Conservation (phyloP, 2,888 invertebrate species). For the Corbicula japonica region DNA sequence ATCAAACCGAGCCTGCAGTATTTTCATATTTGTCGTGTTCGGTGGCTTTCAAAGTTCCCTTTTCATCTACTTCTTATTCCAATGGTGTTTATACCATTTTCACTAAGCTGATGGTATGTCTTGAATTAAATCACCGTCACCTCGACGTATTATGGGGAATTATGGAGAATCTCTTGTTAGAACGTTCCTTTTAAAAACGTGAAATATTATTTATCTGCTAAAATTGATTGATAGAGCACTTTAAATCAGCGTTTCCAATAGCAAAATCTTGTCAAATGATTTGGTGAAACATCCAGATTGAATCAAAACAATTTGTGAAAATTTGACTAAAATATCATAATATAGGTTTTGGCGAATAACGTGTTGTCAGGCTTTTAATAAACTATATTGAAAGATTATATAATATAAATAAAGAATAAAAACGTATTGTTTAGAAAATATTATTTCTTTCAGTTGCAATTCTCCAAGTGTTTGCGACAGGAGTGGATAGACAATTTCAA, state of each 20-base stretch:
- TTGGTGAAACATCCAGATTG: background rate
- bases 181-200: background rate
- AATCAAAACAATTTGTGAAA: background rate
- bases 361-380: background rate
- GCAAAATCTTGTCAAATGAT: background rate
- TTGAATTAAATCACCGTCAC: too few relatives aligned
- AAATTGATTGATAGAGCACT: background rate
- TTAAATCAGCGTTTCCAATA: background rate
- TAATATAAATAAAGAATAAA: background rate
- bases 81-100: too few relatives aligned
- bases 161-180: background rate
- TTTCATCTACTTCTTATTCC: too few relatives aligned
- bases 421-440: background rate
- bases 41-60: too few relatives aligned
- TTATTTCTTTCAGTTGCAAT: background rate
- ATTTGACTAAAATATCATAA: background rate
- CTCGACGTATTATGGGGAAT: too few relatives aligned
- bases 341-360: background rate
- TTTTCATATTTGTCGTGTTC: too few relatives aligned
- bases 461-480: background rate
- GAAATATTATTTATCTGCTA: background rate
- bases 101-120: too few relatives aligned
- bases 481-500: background rate
- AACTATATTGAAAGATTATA: background rate
- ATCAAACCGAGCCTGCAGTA: too few relatives aligned